Percentiles rank a stretch among this genome's conserved stretches.
Evolutionary conservation across 2,888 invertebrate species (phyloP).

Genomic region (Drosophila kanekoi): DNA sequence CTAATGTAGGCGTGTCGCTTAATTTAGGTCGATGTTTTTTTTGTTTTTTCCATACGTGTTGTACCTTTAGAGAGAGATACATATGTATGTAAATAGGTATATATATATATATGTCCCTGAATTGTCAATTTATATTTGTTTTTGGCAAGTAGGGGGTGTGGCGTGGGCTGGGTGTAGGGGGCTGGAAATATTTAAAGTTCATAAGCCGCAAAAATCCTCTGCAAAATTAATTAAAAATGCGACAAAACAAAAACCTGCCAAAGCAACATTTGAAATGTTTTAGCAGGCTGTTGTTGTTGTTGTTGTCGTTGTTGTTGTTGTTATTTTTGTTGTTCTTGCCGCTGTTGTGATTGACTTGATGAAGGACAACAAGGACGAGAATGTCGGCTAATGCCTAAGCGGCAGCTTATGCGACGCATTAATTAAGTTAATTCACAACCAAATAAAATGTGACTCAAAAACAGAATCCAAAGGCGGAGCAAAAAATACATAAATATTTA

Average conservation of each 20-base stretch:
- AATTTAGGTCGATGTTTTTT: conserved; percentile 7
- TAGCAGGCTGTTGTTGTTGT: conserved; percentile 5
- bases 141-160: neutral
- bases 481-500: conserved; percentile 45
- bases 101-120: conserved; percentile 1
- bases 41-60: neutral
- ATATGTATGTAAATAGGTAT: neutral
- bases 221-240: conserved; percentile 70
- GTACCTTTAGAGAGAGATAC: neutral
- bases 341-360: conserved; percentile 66
- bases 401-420: conserved; percentile 67
- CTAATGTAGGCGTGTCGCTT: neutral
- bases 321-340: conserved; percentile 14
- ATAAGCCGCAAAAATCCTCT: conserved; percentile 67
- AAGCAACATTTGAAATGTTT: conserved; percentile 40
- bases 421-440: conserved; percentile 66
- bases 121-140: conserved; percentile 7
- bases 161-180: neutral
- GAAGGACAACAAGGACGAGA: conserved; percentile 64
- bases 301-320: conserved; percentile 15
- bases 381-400: conserved; percentile 51
- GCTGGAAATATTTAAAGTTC: conserved; percentile 68
- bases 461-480: conserved; percentile 4
- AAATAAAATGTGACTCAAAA: conserved; percentile 42
- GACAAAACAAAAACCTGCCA: conserved; percentile 42